A percentile compares a stretch with the other conserved stretches of the same genome.
Conservation (phyloP, 2,113 vertebrate species). For the Columba livia region DNA sequence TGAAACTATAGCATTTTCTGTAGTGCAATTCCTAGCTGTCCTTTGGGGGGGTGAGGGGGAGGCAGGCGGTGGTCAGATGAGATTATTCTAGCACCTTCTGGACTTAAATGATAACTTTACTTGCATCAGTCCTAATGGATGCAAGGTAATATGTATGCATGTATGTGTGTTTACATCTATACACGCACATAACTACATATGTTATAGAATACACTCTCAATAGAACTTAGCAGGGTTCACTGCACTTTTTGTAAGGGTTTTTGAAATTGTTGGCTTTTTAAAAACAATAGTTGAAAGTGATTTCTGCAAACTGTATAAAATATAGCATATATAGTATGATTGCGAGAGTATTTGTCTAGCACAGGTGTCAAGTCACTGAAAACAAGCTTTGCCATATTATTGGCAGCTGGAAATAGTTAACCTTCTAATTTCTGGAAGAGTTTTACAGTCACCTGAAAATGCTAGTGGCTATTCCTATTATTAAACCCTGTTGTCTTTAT, state of each 20-base stretch:
- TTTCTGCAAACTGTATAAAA: slow-evolving; percentile 48
- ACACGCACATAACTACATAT: not conserved
- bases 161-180: not conserved
- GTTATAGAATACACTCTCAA: not conserved
- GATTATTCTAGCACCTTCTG: slow-evolving; percentile 42
- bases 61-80: not conserved
- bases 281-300: slow-evolving; percentile 2
- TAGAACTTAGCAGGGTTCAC: slow-evolving; percentile 5
- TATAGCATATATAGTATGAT: not conserved
- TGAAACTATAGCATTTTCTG: not conserved
- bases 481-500: not conserved
- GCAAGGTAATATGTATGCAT: not conserved
- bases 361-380: not conserved
- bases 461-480: not conserved
- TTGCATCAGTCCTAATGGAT: slow-evolving; percentile 4
- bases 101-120: slow-evolving; percentile 38
- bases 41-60: not conserved
- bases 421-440: not conserved
- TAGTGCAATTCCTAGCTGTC: not conserved
- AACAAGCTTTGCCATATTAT: not conserved
- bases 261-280: not conserved
- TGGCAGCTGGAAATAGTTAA: not conserved
- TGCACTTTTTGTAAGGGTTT: slow-evolving; percentile 26
- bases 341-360: slow-evolving; percentile 24
- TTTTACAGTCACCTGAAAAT: not conserved